These are phyloP conservation scores for Catocala nupta DNA, from an alignment of 2,888 invertebrate genomes.

Conservation along the genomic window DNA sequence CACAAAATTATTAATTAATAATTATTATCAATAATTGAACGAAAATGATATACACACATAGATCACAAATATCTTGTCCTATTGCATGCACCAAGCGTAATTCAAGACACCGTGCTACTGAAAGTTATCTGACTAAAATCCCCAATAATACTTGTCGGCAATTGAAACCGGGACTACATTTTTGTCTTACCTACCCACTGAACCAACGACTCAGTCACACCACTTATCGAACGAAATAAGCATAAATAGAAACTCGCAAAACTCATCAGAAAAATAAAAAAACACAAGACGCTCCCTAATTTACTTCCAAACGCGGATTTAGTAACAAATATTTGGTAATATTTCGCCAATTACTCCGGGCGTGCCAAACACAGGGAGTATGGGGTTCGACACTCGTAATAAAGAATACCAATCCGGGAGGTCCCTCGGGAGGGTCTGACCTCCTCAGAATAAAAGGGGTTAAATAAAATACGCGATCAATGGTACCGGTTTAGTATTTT, in stretches of 20 bases:
- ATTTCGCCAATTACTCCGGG: slow-evolving; percentile 70
- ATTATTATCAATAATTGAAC: too few relatives aligned
- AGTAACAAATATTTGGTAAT: slow-evolving; percentile 60
- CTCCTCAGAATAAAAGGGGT: slow-evolving; percentile 69
- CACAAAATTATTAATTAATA: too few relatives aligned
- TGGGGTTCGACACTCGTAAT: slow-evolving; percentile 62
- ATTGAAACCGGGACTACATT: too few relatives aligned
- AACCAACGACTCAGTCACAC: too few relatives aligned
- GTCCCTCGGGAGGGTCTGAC: slow-evolving; percentile 69
- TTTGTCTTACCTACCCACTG: too few relatives aligned
- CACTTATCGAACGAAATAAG: too few relatives aligned
- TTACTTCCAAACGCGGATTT: slow-evolving; percentile 44
- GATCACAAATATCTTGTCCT: too few relatives aligned
- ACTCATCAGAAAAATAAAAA: slow-evolving; percentile 23
- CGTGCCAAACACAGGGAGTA: slow-evolving; percentile 66
- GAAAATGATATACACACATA: too few relatives aligned
- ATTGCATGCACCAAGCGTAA: too few relatives aligned
- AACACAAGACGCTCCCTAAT: slow-evolving; percentile 41
- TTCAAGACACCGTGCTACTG: too few relatives aligned
- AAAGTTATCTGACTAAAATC: too few relatives aligned
- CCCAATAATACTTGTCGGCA: too few relatives aligned
- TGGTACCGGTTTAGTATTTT: slow-evolving; percentile 66
- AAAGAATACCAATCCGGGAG: slow-evolving; percentile 73
- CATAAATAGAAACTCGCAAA: slow-evolving; percentile 8
- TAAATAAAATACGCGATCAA: slow-evolving; percentile 56